Conservation (phyloP, 2,888 invertebrate genomes). For the Dasypogon diadema region DNA sequence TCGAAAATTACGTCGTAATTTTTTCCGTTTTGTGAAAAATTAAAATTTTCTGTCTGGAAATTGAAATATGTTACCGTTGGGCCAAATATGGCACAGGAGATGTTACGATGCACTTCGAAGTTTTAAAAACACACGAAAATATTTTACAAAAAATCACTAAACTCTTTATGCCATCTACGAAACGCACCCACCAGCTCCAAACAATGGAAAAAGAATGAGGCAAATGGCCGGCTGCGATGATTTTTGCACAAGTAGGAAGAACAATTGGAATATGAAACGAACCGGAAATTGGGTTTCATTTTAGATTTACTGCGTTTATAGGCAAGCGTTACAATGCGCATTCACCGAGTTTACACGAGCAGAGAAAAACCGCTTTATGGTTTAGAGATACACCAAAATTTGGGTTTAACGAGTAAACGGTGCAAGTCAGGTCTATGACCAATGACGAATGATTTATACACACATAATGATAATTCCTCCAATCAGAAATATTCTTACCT, state of each 20-base stretch:
- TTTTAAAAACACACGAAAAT: conserved; percentile 31
- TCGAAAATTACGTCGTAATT: conserved; percentile 43
- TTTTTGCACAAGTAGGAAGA: background rate
- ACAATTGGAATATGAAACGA: background rate
- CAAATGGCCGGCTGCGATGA: conserved; percentile 1
- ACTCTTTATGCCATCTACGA: conserved; percentile 36
- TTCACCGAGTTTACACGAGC: no score
- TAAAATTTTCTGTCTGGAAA: conserved; percentile 27
- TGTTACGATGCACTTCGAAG: conserved; percentile 34
- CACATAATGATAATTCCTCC: no score
- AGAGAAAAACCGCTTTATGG: no score
- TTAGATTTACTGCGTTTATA: background rate
- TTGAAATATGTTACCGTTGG: conserved; percentile 48
- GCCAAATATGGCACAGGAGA: conserved; percentile 22
- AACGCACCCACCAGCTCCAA: conserved; percentile 24
- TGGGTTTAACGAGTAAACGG: no score
- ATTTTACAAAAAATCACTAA: conserved; percentile 23
- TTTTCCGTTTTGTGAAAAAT: conserved; percentile 27
- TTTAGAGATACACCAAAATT: no score
- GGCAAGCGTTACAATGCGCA: no score
- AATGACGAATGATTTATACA: no score
- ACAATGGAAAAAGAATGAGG: conserved; percentile 13
- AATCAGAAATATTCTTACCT: no score
- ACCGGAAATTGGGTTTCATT: background rate
- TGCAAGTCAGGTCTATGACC: no score